phyloP scores from a whole-genome alignment of 2,113 vertebrate genomes.

The human region GRCh38 chr4:67604501-67605000 shows the following conservation, averaged over 20 bases:
- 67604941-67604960: background rate
- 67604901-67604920: background rate
- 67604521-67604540: background rate
- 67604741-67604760: background rate
- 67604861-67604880: background rate
- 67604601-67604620: background rate
- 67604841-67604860: background rate
- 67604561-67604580: background rate
- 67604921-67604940: background rate
- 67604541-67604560: background rate
- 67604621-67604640: background rate
- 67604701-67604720: background rate
- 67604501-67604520: background rate
- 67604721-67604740: background rate
- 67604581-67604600: background rate
- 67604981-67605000: background rate
- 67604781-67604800: background rate
- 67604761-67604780: background rate
- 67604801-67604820: background rate
- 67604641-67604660: background rate
- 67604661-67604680: background rate
- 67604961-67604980: background rate
- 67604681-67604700: background rate
- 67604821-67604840: background rate
- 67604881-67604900: background rate